These are phyloP conservation scores for Oxyteleia sp. DNA, from an alignment of 2,888 invertebrate species.

Conservation along the genomic window DNA sequence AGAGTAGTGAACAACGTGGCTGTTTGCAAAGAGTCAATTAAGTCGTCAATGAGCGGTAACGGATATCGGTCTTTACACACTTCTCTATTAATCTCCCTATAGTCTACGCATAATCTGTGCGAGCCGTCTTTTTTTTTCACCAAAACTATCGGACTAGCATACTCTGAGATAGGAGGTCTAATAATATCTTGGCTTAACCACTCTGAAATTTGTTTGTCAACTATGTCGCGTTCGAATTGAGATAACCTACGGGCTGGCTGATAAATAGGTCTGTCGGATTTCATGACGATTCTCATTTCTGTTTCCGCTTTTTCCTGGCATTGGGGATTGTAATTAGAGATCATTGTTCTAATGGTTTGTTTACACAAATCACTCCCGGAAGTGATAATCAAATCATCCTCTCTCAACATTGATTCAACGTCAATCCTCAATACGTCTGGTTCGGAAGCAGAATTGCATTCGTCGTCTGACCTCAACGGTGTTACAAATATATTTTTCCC, in stretches of 20 bases:
- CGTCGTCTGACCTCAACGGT: neutral
- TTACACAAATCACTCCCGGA: neutral
- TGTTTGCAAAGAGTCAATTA: neutral
- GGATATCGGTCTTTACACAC: slow-evolving; percentile 14
- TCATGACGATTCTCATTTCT: slow-evolving; percentile 20
- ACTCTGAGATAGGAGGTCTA: slow-evolving; percentile 21
- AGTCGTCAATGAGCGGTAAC: slow-evolving; percentile 25
- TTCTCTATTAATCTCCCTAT: slow-evolving; percentile 13
- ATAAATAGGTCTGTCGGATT: slow-evolving; percentile 2
- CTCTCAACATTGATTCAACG: neutral
- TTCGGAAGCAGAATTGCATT: neutral
- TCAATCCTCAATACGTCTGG: slow-evolving; percentile 27
- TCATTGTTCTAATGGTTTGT: slow-evolving; percentile 2
- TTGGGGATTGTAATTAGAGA: slow-evolving; percentile 1
- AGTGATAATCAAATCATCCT: neutral
- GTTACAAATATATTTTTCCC: neutral
- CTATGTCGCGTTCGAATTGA: neutral
- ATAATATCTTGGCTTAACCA: slow-evolving; percentile 30
- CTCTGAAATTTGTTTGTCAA: slow-evolving; percentile 17
- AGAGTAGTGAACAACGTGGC: slow-evolving; percentile 21
- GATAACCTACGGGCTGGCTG: slow-evolving; percentile 23
- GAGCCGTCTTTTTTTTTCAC: slow-evolving; percentile 18
- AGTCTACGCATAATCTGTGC: slow-evolving; percentile 24
- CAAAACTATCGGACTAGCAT: slow-evolving; percentile 22
- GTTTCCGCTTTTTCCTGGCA: neutral